Conservation (phyloP, 64 coral and sea anemone genomes). For the Porites lutea region DNA sequence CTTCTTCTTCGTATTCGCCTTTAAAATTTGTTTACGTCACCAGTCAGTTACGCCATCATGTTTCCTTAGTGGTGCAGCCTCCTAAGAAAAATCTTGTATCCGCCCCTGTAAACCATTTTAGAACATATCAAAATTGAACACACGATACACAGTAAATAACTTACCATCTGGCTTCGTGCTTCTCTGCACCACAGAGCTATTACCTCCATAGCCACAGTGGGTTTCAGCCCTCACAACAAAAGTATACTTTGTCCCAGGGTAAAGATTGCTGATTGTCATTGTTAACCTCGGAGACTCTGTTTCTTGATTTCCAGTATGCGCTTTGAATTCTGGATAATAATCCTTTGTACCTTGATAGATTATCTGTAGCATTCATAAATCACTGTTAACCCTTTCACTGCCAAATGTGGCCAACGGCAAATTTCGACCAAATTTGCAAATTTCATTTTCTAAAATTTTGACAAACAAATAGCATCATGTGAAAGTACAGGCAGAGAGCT, state of each 20-base stretch:
- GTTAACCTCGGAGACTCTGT: not conserved
- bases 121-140: too few species aligned
- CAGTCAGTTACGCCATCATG: too few species aligned
- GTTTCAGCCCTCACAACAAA: not conserved
- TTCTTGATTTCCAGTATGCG: not conserved
- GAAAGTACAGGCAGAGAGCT: too few species aligned
- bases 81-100: too few species aligned
- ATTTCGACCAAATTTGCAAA: too few species aligned
- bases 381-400: not conserved
- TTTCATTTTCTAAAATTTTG: too few species aligned
- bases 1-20: too few species aligned
- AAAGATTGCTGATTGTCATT: not conserved
- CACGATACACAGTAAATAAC: not conserved
- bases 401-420: too few species aligned
- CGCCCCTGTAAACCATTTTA: too few species aligned
- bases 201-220: not conserved
- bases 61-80: too few species aligned
- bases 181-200: not conserved
- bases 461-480: not conserved
- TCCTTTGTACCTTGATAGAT: not conserved
- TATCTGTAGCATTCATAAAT: not conserved
- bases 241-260: not conserved
- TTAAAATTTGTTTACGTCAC: too few species aligned
- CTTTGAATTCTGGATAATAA: not conserved
- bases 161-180: not conserved